Evolutionary conservation across 2,888 invertebrate genomes (phyloP).

Genomic region (Sinohyriopsis cumingii): DNA sequence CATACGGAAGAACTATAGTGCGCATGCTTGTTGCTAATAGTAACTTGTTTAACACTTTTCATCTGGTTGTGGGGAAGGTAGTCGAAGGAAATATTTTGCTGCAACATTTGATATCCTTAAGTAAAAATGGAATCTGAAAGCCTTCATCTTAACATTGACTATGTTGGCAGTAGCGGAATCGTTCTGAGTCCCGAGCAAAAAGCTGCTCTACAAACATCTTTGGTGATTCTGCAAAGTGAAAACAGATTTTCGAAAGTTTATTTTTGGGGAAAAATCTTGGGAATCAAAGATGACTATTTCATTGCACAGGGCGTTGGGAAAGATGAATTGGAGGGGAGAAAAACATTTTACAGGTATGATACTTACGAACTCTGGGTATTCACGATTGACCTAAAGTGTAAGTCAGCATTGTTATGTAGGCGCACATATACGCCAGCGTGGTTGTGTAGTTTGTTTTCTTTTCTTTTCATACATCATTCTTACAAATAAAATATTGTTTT

Average conservation of each 20-base stretch:
- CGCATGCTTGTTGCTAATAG: too few relatives aligned
- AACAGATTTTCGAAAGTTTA: conserved; percentile 87
- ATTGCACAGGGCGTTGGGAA: conserved; percentile 85
- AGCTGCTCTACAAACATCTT: conserved; percentile 80
- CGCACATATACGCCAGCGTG: too few relatives aligned
- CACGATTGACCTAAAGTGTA: too few relatives aligned
- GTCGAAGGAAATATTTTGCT: too few relatives aligned
- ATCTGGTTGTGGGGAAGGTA: too few relatives aligned
- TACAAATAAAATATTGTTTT: too few relatives aligned
- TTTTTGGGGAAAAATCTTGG: conserved; percentile 90
- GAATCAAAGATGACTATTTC: conserved; percentile 85
- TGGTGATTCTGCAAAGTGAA: conserved; percentile 85
- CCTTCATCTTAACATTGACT: conserved; percentile 75
- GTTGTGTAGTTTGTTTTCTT: too few relatives aligned
- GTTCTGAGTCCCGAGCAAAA: conserved; percentile 83
- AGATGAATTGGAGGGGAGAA: conserved; percentile 82
- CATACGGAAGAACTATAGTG: too few relatives aligned
- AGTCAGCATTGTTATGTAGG: too few relatives aligned
- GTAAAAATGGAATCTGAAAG: conserved; percentile 76
- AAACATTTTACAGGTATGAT: conserved; percentile 83
- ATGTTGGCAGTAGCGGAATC: conserved; percentile 79
- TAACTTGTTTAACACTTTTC: too few relatives aligned
- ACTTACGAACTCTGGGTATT: not conserved
- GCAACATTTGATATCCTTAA: conserved; percentile 1
- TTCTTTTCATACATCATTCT: too few relatives aligned